These are phyloP conservation scores for Bhutanitis thaidina DNA, from an alignment of 2,888 invertebrate genomes.

Conservation along the genomic window DNA sequence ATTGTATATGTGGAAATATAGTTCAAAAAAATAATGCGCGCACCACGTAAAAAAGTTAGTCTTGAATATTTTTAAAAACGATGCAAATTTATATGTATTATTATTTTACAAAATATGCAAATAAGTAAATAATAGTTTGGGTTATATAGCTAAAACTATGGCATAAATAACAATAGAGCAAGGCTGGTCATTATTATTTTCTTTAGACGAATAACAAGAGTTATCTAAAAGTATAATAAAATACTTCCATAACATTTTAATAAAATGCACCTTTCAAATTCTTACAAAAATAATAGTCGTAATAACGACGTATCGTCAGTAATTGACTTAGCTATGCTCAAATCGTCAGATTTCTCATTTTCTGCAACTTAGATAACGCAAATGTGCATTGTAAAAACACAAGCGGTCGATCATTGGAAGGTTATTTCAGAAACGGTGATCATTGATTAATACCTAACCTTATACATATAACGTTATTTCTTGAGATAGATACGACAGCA, in stretches of 20 bases:
- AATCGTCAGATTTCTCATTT: slow-evolving; percentile 7
- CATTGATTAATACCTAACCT: slow-evolving; percentile 15
- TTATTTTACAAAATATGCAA: too few species aligned
- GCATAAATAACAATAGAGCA: too few species aligned
- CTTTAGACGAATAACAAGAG: too few species aligned
- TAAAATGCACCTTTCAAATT: slow-evolving; percentile 3
- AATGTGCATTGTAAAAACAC: slow-evolving; percentile 8
- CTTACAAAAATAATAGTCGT: background rate
- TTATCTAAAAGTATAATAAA: background rate
- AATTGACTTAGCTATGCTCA: slow-evolving; percentile 1
- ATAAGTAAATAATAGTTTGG: too few species aligned
- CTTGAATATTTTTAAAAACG: too few species aligned
- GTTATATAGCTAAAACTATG: too few species aligned
- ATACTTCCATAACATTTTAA: background rate
- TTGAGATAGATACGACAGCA: slow-evolving; percentile 17
- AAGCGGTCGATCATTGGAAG: slow-evolving; percentile 14
- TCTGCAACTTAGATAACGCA: slow-evolving; percentile 11
- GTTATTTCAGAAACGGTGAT: slow-evolving; percentile 18
- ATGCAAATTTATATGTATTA: too few species aligned
- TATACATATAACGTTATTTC: slow-evolving; percentile 17
- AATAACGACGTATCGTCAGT: background rate
- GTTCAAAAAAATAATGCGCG: too few species aligned
- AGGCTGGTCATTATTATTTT: too few species aligned
- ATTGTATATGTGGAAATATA: too few species aligned
- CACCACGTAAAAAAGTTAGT: too few species aligned